Percentiles rank a stretch among this genome's conserved stretches.
These are phyloP conservation scores for Naja naja DNA, from an alignment of 2,113 vertebrate species.

Conservation along the genomic window DNA sequence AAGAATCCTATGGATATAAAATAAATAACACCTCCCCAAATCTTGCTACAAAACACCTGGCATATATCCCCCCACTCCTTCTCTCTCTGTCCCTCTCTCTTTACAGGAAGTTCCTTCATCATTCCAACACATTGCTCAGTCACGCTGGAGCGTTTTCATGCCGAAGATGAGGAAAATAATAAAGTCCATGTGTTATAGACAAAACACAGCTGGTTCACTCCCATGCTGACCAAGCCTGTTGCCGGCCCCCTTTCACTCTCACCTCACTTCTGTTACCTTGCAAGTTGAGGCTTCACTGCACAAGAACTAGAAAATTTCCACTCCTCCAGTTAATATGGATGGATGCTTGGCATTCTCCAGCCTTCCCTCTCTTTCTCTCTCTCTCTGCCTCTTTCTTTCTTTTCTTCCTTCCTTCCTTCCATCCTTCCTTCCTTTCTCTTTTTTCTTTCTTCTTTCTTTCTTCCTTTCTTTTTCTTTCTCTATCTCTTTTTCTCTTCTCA, in stretches of 20 bases:
- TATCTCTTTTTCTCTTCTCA: too few relatives aligned
- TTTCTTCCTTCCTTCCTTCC: not conserved
- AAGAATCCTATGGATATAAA: not conserved
- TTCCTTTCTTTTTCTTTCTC: too few relatives aligned
- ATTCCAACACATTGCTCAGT: slow-evolving; percentile 3
- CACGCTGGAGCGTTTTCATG: slow-evolving; percentile 11
- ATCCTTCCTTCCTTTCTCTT: not conserved
- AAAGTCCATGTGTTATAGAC: slow-evolving; percentile 46
- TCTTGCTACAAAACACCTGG: slow-evolving; percentile 17
- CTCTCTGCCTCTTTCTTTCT: slow-evolving; percentile 22
- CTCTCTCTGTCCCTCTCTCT: not conserved
- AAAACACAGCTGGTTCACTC: slow-evolving; percentile 33
- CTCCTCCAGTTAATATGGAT: slow-evolving; percentile 53
- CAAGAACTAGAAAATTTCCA: slow-evolving; percentile 64
- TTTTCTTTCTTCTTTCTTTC: too few relatives aligned
- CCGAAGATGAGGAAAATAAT: slow-evolving; percentile 4
- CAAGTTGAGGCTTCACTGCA: slow-evolving; percentile 57
- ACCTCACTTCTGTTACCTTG: slow-evolving; percentile 10
- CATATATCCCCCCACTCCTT: not conserved
- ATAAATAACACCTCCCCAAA: not conserved
- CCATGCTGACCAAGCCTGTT: slow-evolving; percentile 34
- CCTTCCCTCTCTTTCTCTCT: too few relatives aligned
- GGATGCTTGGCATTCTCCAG: slow-evolving; percentile 29
- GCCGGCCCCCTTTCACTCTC: slow-evolving; percentile 33
- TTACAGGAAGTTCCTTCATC: slow-evolving; percentile 21